phyloP scores from a whole-genome alignment of 92 coral and sea anemone genomes.

The Scolanthus callimorphus region DNA sequence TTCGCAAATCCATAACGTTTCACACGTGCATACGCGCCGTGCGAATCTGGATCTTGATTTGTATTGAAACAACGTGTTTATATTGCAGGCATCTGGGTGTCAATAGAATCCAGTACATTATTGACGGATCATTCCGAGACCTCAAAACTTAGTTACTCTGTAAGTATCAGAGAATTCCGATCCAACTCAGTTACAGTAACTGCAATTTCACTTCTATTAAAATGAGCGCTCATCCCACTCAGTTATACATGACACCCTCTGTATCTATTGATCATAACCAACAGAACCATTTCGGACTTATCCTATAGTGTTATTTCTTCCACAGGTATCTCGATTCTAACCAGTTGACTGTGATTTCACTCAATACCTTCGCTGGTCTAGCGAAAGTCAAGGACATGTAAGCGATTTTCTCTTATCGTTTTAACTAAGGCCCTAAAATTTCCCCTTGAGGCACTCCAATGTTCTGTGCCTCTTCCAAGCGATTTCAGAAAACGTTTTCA shows the following conservation, averaged over 20 bases:
- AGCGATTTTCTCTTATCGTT: constrained; percentile 1
- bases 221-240: too few relatives aligned
- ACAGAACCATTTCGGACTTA: too few relatives aligned
- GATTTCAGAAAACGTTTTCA: neutral
- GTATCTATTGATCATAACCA: too few relatives aligned
- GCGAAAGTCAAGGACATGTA: constrained; percentile 45
- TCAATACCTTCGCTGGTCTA: constrained; percentile 46
- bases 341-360: constrained; percentile 31
- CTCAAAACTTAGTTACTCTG: constrained; percentile 39
- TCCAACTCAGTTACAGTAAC: too few relatives aligned
- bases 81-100: constrained; percentile 52
- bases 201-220: too few relatives aligned
- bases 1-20: too few relatives aligned
- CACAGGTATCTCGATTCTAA: constrained; percentile 59
- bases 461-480: neutral
- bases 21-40: too few relatives aligned
- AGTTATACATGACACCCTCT: too few relatives aligned
- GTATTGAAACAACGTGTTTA: too few relatives aligned
- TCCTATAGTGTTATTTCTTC: neutral
- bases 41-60: too few relatives aligned
- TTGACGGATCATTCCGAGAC: constrained; percentile 49
- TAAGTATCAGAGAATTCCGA: too few relatives aligned
- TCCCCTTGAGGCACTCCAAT: neutral
- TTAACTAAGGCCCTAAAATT: neutral
- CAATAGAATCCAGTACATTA: constrained; percentile 46